phyloP scores from a whole-genome alignment of 2,113 vertebrate species.

The Rhinopomastus cyanomelas region DNA sequence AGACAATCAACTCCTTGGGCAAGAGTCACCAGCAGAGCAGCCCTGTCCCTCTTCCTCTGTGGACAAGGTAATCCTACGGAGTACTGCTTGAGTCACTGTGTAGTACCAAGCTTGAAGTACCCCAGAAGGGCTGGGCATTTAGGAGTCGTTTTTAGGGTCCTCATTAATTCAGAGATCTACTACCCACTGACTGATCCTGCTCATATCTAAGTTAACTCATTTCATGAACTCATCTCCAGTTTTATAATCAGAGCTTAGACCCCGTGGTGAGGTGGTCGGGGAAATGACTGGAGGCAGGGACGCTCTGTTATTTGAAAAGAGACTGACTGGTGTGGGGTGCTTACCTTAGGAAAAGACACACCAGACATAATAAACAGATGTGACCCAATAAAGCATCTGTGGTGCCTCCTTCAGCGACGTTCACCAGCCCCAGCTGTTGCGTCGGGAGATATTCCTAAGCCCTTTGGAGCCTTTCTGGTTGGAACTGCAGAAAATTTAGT shows the following conservation, averaged over 20 bases:
- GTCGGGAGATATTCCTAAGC: background rate
- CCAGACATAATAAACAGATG: slow-evolving; percentile 25
- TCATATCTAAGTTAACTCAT: background rate
- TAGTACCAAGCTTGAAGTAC: background rate
- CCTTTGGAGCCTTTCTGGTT: background rate
- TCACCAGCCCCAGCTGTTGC: background rate
- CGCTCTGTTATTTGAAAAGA: background rate
- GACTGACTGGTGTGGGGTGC: background rate
- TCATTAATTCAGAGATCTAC: background rate
- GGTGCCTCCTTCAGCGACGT: background rate
- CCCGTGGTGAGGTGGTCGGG: background rate
- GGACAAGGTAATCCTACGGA: background rate
- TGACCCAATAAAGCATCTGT: background rate
- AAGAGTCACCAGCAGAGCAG: background rate
- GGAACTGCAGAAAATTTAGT: background rate
- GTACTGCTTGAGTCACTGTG: background rate
- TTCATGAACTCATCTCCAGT: background rate
- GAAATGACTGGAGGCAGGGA: background rate
- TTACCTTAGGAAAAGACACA: slow-evolving; percentile 21
- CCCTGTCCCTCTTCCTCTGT: background rate
- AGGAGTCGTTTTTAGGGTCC: background rate
- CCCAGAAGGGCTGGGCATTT: background rate
- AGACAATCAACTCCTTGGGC: background rate
- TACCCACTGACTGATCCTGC: background rate
- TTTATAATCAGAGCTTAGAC: background rate